phyloP scores from a whole-genome alignment of 2,797 vertebrate genomes.

The Alcedo quadribrachys region DNA sequence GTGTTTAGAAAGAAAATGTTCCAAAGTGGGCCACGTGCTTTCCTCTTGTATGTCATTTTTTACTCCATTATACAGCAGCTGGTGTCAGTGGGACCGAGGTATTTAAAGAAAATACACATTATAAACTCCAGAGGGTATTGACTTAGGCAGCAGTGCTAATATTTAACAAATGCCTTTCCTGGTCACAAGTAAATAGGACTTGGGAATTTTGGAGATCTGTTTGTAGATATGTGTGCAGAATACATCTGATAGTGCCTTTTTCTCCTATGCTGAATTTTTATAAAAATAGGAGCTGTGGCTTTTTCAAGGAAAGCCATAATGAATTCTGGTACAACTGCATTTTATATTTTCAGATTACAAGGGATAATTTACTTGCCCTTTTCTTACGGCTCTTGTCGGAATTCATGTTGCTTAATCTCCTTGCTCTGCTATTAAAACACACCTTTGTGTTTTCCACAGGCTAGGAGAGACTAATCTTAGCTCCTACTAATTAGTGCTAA shows the following conservation, averaged over 20 bases:
- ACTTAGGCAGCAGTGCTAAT: background rate
- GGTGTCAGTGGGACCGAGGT: background rate
- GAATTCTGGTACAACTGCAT: background rate
- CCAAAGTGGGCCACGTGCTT: background rate
- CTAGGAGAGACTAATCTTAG: slow-evolving; percentile 24
- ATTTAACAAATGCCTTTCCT: slow-evolving; percentile 4
- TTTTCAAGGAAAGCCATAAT: background rate
- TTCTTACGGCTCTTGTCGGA: background rate
- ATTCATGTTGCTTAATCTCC: slow-evolving; percentile 25
- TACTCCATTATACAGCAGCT: background rate
- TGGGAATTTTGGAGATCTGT: background rate
- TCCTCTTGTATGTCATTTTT: slow-evolving; percentile 39
- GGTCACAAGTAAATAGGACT: background rate
- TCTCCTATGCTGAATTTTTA: background rate
- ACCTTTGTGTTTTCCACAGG: slow-evolving; percentile 28
- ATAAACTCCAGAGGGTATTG: slow-evolving; percentile 31
- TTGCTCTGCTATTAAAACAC: slow-evolving; percentile 16
- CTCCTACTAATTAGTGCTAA: slow-evolving; percentile 44
- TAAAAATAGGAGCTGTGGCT: background rate
- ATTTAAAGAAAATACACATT: slow-evolving; percentile 48
- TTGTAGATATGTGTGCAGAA: background rate
- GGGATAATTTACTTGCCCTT: slow-evolving; percentile 8
- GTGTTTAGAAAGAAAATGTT: slow-evolving; percentile 70
- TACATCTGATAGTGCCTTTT: background rate
- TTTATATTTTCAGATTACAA: background rate